These are phyloP conservation scores for Remorina albescens DNA, from an alignment of 2,797 vertebrate species.

Conservation along the genomic window DNA sequence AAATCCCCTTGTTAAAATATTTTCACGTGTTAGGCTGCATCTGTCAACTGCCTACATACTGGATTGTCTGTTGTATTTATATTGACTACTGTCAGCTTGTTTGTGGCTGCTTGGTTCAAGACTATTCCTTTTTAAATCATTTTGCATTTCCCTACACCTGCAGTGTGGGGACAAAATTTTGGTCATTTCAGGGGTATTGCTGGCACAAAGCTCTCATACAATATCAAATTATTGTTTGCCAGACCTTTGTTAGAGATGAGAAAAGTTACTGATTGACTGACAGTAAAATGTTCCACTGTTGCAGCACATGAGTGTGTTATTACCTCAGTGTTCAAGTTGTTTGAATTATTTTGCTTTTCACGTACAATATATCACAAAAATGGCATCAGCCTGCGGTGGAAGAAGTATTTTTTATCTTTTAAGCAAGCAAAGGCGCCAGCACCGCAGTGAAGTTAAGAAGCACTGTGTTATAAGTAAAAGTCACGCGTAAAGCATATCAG, in stretches of 20 bases:
- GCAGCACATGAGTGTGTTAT: background rate
- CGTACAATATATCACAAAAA: background rate
- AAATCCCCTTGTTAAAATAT: background rate
- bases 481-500: background rate
- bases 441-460: background rate
- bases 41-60: background rate
- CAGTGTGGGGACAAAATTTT: constrained; percentile 10
- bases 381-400: background rate
- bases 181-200: constrained; percentile 8
- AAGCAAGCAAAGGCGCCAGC: background rate
- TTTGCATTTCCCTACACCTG: constrained; percentile 46
- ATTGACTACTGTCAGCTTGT: background rate
- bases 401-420: background rate
- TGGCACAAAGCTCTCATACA: background rate
- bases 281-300: constrained; percentile 6
- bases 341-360: background rate
- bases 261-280: constrained; percentile 5
- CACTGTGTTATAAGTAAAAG: background rate
- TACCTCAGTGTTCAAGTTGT: background rate
- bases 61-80: background rate
- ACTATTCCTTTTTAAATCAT: constrained; percentile 50
- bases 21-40: background rate
- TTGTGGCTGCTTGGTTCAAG: constrained; percentile 6
- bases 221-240: background rate
- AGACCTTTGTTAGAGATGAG: constrained; percentile 16